Conservation (phyloP, 2,888 invertebrate species). For the Trypoxylon attenuatum region DNA sequence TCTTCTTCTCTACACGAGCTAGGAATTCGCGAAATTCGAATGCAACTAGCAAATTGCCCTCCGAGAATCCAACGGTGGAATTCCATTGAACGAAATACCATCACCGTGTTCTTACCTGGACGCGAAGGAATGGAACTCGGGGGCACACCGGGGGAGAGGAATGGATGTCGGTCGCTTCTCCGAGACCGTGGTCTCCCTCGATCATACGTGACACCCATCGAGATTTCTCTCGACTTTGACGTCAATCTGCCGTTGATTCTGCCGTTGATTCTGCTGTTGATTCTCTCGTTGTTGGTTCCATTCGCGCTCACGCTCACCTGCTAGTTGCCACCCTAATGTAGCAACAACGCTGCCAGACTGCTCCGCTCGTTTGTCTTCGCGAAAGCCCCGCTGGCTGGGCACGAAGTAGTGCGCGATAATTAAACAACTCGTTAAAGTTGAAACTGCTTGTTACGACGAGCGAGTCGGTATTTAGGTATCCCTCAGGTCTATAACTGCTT, state of each 20-base stretch:
- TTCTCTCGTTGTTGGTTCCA: not conserved
- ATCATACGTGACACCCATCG: constrained; percentile 52
- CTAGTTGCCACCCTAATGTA: not conserved
- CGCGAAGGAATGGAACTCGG: constrained; percentile 60
- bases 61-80: constrained; percentile 66
- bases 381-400: not conserved
- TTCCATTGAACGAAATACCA: constrained; percentile 68
- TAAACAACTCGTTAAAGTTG: constrained; percentile 1
- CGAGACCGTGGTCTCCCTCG: not conserved
- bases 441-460: constrained; percentile 17
- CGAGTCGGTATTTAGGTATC: constrained; percentile 24
- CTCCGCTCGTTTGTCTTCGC: not conserved
- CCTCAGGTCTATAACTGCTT: constrained; percentile 37
- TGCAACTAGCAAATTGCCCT: constrained; percentile 70
- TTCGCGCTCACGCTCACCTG: not conserved
- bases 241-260: constrained; percentile 12
- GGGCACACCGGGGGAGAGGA: constrained; percentile 16
- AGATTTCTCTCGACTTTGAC: constrained; percentile 29
- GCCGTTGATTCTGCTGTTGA: not conserved
- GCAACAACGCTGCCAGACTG: too few relatives aligned
- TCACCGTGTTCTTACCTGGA: constrained; percentile 67
- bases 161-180: not conserved
- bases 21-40: constrained; percentile 70
- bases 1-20: constrained; percentile 68
- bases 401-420: not conserved